phyloP scores from a whole-genome alignment of 1,140 invertebrate genomes.

The Hermetia illucens region DNA sequence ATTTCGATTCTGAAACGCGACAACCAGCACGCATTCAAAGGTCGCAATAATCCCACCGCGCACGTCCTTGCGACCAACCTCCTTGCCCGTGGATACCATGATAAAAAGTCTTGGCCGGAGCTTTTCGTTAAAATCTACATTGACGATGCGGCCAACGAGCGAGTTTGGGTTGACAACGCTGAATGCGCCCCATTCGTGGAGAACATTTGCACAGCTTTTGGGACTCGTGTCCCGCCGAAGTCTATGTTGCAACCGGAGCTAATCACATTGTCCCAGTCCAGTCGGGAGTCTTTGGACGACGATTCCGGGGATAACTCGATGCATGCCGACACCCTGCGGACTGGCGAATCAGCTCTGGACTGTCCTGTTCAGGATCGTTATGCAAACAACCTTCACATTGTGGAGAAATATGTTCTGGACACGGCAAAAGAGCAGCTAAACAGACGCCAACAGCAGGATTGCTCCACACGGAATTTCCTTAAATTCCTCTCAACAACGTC shows the following conservation, averaged over 20 bases:
- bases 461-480: constrained; percentile 76
- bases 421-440: constrained; percentile 76
- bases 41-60: constrained; percentile 51
- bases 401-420: constrained; percentile 73
- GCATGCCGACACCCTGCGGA: constrained; percentile 22
- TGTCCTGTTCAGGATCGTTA: constrained; percentile 41
- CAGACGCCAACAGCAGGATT: constrained; percentile 68
- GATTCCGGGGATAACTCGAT: constrained; percentile 38
- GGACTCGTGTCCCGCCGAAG: constrained; percentile 60
- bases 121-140: constrained; percentile 70
- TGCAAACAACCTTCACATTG: constrained; percentile 44
- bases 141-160: constrained; percentile 84
- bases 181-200: constrained; percentile 86
- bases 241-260: constrained; percentile 42
- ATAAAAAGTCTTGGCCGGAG: constrained; percentile 64
- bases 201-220: constrained; percentile 78
- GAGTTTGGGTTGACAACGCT: constrained; percentile 84
- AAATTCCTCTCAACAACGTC: constrained; percentile 69
- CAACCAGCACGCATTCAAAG: constrained; percentile 46
- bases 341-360: constrained; percentile 24
- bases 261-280: constrained; percentile 23
- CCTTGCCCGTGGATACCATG: constrained; percentile 64
- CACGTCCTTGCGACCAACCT: constrained; percentile 77
- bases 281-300: constrained; percentile 34
- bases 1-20: constrained; percentile 73